Base-by-base conservation (phyloP, 2,797 vertebrate species). In the Vipera latastei region DNA sequence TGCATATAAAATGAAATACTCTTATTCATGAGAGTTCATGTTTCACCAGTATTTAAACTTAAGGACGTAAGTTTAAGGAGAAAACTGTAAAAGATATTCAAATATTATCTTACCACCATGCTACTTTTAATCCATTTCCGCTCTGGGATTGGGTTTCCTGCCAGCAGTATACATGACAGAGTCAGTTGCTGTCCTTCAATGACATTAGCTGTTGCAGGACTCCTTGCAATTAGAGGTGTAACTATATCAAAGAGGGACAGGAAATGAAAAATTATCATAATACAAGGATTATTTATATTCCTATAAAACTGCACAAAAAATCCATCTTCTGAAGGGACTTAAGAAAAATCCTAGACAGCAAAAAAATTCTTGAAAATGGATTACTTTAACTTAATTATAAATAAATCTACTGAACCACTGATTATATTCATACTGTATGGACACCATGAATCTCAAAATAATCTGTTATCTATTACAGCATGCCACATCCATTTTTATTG, bases 121-220 rank as follows among this genome's bases (percentile, higher is more conserved):
- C 97, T 98, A 96, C 99, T 98, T 96, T 98, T 99, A 55, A 99
- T 97, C 99, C 99, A 99, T 32, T 97, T 98, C 92, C 98, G 98
- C 60, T 99, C 98, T 86, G 99, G 99, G 91, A 99, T 98, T 0
- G 99, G 99, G 96, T 99, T 99, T 89, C 99, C 99, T 95, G 99
- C 98, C 93, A 99, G 95, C 1, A 99, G 94, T 78, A 99, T 96
- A 92, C 99, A 99, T 0, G 99, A 98, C 94, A 99, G 97, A 90
- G 98, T 99, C 89, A 99, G 94, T 95, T 98, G 99, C 96, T 99
- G 99, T 88, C 98, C 98, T 96, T 99, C 98, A 16, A 99, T 98
- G 48, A 99, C 98, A 86, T 96, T 98, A 96, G 98, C 98, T 92
- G 98, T 97, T 1, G 98, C 89, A 0, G 99, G 98, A 96, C 98